Conservation (phyloP, 1,140 invertebrate genomes). For the Bombus ignitus region DNA sequence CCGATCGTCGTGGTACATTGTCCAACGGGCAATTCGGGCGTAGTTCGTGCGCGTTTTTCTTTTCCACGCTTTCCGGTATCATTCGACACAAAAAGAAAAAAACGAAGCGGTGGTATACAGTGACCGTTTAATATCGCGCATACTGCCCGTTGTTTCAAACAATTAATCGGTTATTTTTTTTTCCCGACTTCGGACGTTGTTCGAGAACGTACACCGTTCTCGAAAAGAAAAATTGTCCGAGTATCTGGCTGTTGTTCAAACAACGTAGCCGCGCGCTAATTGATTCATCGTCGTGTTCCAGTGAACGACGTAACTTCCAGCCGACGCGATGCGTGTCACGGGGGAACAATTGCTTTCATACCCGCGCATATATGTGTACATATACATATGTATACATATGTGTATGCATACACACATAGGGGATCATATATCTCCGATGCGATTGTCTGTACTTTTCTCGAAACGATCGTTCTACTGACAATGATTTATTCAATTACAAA, state of each 20-base stretch:
- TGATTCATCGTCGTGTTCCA: constrained; percentile 36
- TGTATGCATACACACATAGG: not conserved
- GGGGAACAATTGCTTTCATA: constrained; percentile 31
- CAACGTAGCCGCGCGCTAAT: constrained; percentile 13
- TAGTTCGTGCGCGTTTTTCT: not conserved
- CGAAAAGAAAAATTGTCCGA: constrained; percentile 5
- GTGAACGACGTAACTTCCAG: constrained; percentile 21
- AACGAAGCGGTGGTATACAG: not conserved
- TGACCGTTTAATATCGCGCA: constrained; percentile 3
- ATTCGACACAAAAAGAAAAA: constrained; percentile 5
- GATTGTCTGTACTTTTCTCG: constrained; percentile 19
- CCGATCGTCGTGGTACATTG: constrained; percentile 4
- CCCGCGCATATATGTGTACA: no score
- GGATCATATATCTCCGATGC: not conserved
- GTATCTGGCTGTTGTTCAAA: constrained; percentile 21
- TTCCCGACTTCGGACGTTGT: not conserved
- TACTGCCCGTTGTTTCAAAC: not conserved
- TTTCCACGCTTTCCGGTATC: constrained; percentile 17
- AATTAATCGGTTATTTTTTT: not conserved
- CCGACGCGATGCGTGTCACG: constrained; percentile 12
- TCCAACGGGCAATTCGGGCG: not conserved
- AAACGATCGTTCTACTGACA: constrained; percentile 26
- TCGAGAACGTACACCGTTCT: not conserved
- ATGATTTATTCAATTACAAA: constrained; percentile 49
- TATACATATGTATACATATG: not conserved